Conservation (phyloP, 2,113 vertebrate genomes). For the Struthidea cinerea region DNA sequence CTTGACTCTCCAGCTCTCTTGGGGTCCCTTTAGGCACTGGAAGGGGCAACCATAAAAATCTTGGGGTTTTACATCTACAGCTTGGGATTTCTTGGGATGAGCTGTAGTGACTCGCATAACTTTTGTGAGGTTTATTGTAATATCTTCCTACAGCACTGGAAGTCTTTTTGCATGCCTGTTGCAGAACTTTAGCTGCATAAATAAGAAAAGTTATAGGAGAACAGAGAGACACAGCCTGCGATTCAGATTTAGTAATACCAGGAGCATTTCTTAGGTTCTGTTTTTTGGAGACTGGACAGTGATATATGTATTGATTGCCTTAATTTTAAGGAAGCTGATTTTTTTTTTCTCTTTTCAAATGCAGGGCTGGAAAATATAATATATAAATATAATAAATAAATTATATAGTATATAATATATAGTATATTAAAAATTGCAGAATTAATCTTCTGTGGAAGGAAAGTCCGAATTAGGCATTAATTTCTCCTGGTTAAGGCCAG, state of each 20-base stretch:
- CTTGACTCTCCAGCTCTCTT: background rate
- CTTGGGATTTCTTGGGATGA: background rate
- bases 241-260: background rate
- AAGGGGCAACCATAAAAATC: background rate
- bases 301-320: background rate
- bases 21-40: background rate
- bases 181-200: background rate
- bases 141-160: background rate
- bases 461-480: background rate
- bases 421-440: background rate
- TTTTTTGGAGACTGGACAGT: background rate
- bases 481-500: background rate
- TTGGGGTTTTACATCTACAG: background rate
- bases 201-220: background rate
- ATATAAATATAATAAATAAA: background rate
- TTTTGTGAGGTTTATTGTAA: background rate
- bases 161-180: background rate
- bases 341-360: background rate
- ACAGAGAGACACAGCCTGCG: background rate
- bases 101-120: rapidly evolving
- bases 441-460: background rate
- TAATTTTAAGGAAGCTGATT: background rate
- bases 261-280: background rate
- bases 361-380: background rate
- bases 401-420: background rate